Conservation (phyloP, 1,140 invertebrate species). For the Latrodectus geometricus region DNA sequence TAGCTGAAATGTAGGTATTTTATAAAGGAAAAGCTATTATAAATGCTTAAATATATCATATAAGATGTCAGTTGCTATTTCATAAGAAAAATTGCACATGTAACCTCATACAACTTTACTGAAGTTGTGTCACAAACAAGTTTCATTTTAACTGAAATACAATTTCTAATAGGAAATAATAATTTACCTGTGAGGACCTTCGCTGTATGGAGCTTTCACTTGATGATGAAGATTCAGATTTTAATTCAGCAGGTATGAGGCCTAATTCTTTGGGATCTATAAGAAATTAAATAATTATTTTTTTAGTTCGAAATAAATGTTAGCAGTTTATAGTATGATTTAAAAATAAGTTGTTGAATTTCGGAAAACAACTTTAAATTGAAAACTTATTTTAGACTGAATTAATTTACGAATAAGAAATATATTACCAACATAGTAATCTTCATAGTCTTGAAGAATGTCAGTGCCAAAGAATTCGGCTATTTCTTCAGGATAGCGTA, state of each 20-base stretch:
- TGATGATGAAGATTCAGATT: not conserved
- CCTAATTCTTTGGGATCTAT: slow-evolving; percentile 34
- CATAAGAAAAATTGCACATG: no score
- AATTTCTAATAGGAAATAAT: no score
- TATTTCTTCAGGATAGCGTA: slow-evolving; percentile 69
- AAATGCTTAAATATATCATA: no score
- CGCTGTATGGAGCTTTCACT: not conserved
- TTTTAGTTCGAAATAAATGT: not conserved
- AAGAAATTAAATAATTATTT: not conserved
- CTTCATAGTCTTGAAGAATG: slow-evolving; percentile 73
- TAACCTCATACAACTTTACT: no score
- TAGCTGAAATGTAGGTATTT: no score
- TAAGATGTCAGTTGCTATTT: no score
- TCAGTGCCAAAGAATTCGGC: slow-evolving; percentile 74
- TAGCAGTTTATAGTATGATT: not conserved
- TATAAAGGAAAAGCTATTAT: no score
- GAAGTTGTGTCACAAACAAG: no score
- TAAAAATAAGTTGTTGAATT: not conserved
- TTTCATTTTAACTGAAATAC: no score
- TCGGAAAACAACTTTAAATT: not conserved
- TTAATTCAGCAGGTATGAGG: slow-evolving; percentile 9
- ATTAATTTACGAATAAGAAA: not conserved
- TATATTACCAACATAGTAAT: slow-evolving; percentile 65
- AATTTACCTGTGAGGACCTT: slow-evolving; percentile 23
- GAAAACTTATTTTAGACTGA: not conserved